Evolutionary conservation across 2,888 invertebrate species (phyloP).

Genomic region (Strigamia crassipes): DNA sequence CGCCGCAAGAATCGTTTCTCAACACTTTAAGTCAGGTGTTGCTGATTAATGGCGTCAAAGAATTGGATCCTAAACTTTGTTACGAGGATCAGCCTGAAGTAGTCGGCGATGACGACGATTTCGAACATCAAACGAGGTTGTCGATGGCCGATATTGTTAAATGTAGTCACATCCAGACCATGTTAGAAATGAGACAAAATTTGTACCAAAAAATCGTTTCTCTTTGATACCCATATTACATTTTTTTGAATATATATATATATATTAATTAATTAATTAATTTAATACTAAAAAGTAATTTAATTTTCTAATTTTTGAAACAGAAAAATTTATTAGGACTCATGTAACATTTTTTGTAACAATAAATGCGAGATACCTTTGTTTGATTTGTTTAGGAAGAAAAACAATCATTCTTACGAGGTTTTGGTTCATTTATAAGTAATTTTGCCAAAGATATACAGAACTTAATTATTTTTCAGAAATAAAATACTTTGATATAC

Average conservation of each 20-base stretch:
- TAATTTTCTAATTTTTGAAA: background rate
- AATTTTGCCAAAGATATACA: background rate
- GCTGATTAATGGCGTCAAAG: slow-evolving; percentile 7
- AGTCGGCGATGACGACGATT: background rate
- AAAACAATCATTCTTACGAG: background rate
- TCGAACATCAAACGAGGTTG: background rate
- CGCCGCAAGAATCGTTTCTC: slow-evolving; percentile 51
- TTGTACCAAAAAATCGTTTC: slow-evolving; percentile 27
- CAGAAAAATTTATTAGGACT: background rate
- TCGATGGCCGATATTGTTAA: slow-evolving; percentile 19
- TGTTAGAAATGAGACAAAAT: slow-evolving; percentile 17
- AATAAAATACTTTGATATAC: slow-evolving; percentile 20
- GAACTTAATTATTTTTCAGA: background rate
- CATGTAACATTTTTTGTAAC: background rate
- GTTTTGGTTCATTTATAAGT: background rate
- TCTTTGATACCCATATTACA: background rate
- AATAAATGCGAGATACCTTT: background rate
- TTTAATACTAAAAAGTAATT: slow-evolving; percentile 14
- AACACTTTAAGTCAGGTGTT: slow-evolving; percentile 50
- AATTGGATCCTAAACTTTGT: slow-evolving; percentile 21
- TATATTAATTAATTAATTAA: too few relatives aligned
- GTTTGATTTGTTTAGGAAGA: background rate
- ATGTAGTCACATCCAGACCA: background rate
- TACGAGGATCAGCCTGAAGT: background rate
- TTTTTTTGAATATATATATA: background rate